phyloP scores from a whole-genome alignment of 2,888 invertebrate genomes.

The Tenthredo scrophulariae region DNA sequence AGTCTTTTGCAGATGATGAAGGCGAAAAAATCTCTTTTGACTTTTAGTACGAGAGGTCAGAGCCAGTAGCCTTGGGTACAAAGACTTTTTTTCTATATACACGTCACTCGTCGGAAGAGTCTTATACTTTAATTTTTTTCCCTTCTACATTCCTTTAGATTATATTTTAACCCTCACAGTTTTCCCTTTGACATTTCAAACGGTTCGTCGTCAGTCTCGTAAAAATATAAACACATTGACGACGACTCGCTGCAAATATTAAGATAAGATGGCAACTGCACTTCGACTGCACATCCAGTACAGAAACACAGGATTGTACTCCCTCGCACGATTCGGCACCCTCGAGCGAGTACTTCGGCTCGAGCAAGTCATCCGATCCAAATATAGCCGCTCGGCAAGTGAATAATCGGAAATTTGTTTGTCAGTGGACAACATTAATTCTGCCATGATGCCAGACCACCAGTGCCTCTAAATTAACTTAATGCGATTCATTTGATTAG shows the following conservation, averaged over 20 bases:
- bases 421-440: conserved; percentile 60
- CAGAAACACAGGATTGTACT: not conserved
- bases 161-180: conserved; percentile 1
- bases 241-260: not conserved
- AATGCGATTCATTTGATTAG: conserved; percentile 75
- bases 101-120: conserved; percentile 38
- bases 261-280: not conserved
- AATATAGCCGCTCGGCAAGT: conserved; percentile 53
- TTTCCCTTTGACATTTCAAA: conserved; percentile 43
- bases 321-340: conserved; percentile 28
- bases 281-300: not conserved
- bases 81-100: not conserved
- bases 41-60: not conserved
- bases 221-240: conserved; percentile 4
- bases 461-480: conserved; percentile 72
- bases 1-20: not conserved
- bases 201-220: conserved; percentile 29
- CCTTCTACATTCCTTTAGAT: conserved; percentile 10
- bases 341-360: not conserved
- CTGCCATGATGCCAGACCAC: conserved; percentile 55
- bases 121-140: not conserved
- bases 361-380: conserved; percentile 23
- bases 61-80: conserved; percentile 10
- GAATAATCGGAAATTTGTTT: conserved; percentile 60
- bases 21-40: conserved; percentile 4